phyloP scores from a whole-genome alignment of 2,113 vertebrate genomes.

The Bubalus kerabau region DNA sequence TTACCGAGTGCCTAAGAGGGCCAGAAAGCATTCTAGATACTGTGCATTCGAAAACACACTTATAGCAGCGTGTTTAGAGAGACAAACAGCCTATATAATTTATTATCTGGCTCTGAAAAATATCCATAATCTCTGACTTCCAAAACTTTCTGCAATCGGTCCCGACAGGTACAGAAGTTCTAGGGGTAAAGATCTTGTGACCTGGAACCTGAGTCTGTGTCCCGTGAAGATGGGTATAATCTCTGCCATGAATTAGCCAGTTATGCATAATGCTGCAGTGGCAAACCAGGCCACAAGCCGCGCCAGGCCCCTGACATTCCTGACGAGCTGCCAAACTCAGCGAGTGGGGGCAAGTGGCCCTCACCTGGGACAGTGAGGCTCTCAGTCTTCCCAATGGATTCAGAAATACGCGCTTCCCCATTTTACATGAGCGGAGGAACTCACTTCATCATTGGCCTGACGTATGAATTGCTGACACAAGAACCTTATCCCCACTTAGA shows the following conservation, averaged over 20 bases:
- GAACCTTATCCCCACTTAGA: neutral
- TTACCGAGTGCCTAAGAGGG: neutral
- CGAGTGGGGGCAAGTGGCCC: neutral
- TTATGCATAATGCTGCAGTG: slow-evolving; percentile 27
- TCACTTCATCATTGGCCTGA: slow-evolving; percentile 43
- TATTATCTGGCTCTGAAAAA: neutral
- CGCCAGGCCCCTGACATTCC: slow-evolving; percentile 16
- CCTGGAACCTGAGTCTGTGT: neutral
- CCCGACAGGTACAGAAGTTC: neutral
- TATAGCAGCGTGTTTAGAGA: neutral
- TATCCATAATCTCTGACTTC: neutral
- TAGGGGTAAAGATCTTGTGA: neutral
- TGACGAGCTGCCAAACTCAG: neutral
- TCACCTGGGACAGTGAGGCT: neutral
- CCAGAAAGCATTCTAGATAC: neutral
- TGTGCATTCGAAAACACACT: neutral
- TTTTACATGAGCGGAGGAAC: neutral
- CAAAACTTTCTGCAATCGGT: neutral
- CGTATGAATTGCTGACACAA: slow-evolving; percentile 30
- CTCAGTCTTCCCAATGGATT: slow-evolving; percentile 52
- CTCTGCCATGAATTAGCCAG: slow-evolving; percentile 31
- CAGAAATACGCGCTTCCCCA: slow-evolving; percentile 31
- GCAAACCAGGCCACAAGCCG: slow-evolving; percentile 47
- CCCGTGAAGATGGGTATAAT: neutral
- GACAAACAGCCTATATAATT: neutral